phyloP scores from a whole-genome alignment of 2,113 vertebrate species.

The Ptychochromis oligacanthus region DNA sequence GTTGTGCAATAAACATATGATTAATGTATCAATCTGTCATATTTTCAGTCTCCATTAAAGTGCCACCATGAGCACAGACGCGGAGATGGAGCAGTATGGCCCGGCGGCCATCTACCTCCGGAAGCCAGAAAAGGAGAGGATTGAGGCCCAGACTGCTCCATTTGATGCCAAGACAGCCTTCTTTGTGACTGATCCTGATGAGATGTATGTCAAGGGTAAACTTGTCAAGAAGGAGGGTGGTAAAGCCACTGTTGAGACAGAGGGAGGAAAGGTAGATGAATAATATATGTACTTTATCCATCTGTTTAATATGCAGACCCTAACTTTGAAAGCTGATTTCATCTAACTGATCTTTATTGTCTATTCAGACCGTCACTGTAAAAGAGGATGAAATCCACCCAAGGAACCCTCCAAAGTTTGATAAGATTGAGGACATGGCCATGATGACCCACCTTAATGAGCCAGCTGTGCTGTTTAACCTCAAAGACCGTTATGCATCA shows the following conservation, averaged over 20 bases:
- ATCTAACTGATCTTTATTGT: neutral
- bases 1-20: no score
- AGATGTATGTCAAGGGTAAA: conserved; percentile 71
- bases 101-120: conserved; percentile 58
- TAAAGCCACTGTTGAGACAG: conserved; percentile 60
- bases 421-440: conserved; percentile 81
- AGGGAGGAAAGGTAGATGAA: conserved; percentile 34
- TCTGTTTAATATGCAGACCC: neutral
- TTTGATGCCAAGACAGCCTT: conserved; percentile 68
- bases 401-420: conserved; percentile 80
- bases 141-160: conserved; percentile 60
- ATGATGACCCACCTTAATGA: conserved; percentile 84
- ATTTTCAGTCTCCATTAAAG: conserved; percentile 31
- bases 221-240: conserved; percentile 59
- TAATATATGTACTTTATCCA: neutral
- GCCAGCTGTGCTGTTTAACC: conserved; percentile 76
- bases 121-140: conserved; percentile 63
- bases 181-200: conserved; percentile 49
- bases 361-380: conserved; percentile 70
- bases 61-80: conserved; percentile 66
- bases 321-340: neutral
- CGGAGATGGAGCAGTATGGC: conserved; percentile 63
- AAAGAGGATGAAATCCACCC: conserved; percentile 75
- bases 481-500: conserved; percentile 89
- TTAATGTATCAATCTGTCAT: no score